Conservation (phyloP, 2,113 vertebrate genomes). For the Cranoglanis bouderius region DNA sequence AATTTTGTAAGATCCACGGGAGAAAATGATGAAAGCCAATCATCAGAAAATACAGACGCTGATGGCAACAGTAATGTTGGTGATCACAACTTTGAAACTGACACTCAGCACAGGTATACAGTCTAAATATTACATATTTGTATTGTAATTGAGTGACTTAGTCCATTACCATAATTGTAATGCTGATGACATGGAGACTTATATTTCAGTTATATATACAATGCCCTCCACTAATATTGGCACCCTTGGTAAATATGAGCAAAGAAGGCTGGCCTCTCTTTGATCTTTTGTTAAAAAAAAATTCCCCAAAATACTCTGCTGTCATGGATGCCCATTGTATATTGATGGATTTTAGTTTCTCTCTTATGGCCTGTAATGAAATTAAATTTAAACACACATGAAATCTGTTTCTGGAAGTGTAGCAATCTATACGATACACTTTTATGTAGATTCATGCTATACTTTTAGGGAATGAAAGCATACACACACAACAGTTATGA, state of each 20-base stretch:
- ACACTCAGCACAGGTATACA: conserved; percentile 60
- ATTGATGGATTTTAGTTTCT: background rate
- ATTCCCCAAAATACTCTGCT: no score
- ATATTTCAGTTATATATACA: background rate
- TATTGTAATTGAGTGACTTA: background rate
- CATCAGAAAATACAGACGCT: conserved; percentile 49
- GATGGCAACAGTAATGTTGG: conserved; percentile 43
- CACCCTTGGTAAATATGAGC: no score
- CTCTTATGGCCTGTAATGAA: background rate
- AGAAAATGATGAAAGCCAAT: conserved; percentile 47
- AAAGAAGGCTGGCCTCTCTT: no score
- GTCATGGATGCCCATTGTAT: background rate
- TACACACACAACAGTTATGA: conserved; percentile 57
- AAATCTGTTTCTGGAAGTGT: conserved; percentile 63
- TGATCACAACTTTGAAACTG: conserved; percentile 49
- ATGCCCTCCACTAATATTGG: no score
- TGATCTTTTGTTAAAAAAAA: no score
- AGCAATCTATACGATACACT: conserved; percentile 65
- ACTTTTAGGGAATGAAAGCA: conserved; percentile 60
- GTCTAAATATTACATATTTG: background rate
- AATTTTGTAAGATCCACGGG: conserved; percentile 83
- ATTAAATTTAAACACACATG: conserved; percentile 49
- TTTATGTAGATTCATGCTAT: conserved; percentile 59
- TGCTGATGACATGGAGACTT: background rate
- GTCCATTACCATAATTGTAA: conserved; percentile 31